Evolutionary conservation across 1,140 invertebrate species (phyloP), one percentile per base, ranked within the genome.

Genomic region (Orussus abietinus): DNA sequence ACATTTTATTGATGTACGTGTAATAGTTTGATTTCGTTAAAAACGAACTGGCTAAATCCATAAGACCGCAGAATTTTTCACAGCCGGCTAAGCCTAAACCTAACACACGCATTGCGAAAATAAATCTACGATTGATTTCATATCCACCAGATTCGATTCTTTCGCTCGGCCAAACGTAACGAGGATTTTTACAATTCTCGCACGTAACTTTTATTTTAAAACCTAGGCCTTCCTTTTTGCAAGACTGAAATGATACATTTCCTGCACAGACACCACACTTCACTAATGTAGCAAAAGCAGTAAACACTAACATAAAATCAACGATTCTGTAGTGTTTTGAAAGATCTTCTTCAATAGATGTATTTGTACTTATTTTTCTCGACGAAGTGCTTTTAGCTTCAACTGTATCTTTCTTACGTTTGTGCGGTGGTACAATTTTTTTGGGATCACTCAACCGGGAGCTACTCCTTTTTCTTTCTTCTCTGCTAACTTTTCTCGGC

Each of bases 11-110:
- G 6, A 25, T n/a, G n/a, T 25, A n/a, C 22, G 22, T 25, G 22
- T 25, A 7, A 32, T 32, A 32, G 13, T 5, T 9, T 32, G 30
- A 13, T 32, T 32, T 32, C 14, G 30, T 10, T 32, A 32, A 13
- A 12, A 32, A 32, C 9, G 7, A 9, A 5, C 12, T 12, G 6
- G 30, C 30, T 32, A 32, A 9, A 13, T 32, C 30, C 30, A 12
- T 32, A 9, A 32, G 12, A 7, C 30, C 30, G 30, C 30, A 32
- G 14, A 32, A 32, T 12, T 32, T 32, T 10, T 32, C 13, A 13
- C 30, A 32, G 5, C 30, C 30, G 6, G 30, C 30, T 32, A 32
- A 32, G 14, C 30, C 30, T 25, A 32, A 12, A 13, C 30, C 30
- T n/a, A n/a, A n/a, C n/a, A n/a, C n/a, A n/a, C n/a, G n/a, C n/a